Percentiles rank a stretch among this genome's conserved stretches.
Conservation (phyloP, 1,140 invertebrate genomes). For the Daktulosphaira vitifoliae region DNA sequence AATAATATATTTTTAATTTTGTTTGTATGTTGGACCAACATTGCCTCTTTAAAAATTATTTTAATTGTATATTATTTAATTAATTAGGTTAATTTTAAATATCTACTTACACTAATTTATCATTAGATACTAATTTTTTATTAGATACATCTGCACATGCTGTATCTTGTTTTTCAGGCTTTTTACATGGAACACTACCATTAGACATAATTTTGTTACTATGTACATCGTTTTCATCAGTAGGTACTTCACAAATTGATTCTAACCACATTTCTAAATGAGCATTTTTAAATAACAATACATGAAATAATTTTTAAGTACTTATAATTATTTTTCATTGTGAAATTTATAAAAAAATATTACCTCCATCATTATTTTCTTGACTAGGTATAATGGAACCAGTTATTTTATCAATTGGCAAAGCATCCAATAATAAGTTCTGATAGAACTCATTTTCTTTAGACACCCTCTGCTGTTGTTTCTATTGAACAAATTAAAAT, state of each 20-base stretch:
- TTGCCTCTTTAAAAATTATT: too few relatives aligned
- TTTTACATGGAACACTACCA: slow-evolving; percentile 23
- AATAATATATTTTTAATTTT: too few relatives aligned
- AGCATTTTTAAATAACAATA: too few relatives aligned
- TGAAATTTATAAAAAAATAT: too few relatives aligned
- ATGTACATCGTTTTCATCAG: slow-evolving; percentile 13
- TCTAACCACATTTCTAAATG: slow-evolving; percentile 26
- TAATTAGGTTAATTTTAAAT: too few relatives aligned
- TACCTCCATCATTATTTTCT: slow-evolving; percentile 50
- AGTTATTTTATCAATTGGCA: slow-evolving; percentile 60
- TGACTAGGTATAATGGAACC: slow-evolving; percentile 48
- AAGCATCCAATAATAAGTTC: slow-evolving; percentile 80
- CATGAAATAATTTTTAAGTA: too few relatives aligned
- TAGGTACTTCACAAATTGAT: slow-evolving; percentile 19
- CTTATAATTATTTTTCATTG: too few relatives aligned
- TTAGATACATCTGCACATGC: slow-evolving; percentile 12
- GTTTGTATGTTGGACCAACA: too few relatives aligned
- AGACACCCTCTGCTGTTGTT: slow-evolving; percentile 84
- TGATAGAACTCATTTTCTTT: slow-evolving; percentile 94
- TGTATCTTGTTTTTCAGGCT: slow-evolving; percentile 20
- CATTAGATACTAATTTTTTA: slow-evolving; percentile 30
- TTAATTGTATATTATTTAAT: too few relatives aligned
- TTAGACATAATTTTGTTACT: slow-evolving; percentile 21
- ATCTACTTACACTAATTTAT: slow-evolving; percentile 23
- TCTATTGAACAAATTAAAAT: slow-evolving; percentile 45